A percentile compares a stretch with the other conserved stretches of the same genome.
Conservation (phyloP, 2,113 vertebrate species). For the Dolichallabes microphthalmus region DNA sequence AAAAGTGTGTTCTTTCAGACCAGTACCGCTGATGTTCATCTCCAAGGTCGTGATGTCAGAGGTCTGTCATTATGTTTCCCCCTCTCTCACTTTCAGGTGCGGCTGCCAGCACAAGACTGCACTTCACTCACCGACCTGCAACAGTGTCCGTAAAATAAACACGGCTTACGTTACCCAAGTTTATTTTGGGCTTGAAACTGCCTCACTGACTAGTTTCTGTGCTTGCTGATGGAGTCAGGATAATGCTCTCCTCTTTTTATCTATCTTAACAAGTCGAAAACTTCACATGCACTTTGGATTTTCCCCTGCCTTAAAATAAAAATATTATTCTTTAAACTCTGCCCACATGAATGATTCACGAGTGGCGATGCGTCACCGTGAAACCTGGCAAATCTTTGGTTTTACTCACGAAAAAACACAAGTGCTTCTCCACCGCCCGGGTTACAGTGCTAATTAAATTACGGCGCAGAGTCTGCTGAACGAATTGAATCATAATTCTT, state of each 20-base stretch:
- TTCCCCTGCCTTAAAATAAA: slow-evolving; percentile 7
- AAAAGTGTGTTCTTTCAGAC: not conserved
- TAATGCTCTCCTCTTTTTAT: slow-evolving; percentile 29
- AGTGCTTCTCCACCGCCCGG: not conserved
- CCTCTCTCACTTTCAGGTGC: slow-evolving; percentile 1
- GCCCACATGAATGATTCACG: slow-evolving; percentile 46
- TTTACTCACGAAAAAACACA: slow-evolving; percentile 8
- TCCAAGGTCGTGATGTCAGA: slow-evolving; percentile 34
- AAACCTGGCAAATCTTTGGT: slow-evolving; percentile 2
- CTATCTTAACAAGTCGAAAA: slow-evolving; percentile 8
- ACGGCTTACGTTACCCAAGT: slow-evolving; percentile 38
- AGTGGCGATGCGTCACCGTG: not conserved
- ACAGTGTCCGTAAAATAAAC: slow-evolving; percentile 43
- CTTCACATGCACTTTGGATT: not conserved
- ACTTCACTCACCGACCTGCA: slow-evolving; percentile 26
- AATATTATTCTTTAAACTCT: slow-evolving; percentile 44
- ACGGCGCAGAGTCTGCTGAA: slow-evolving; percentile 34
- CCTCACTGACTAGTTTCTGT: slow-evolving; percentile 46
- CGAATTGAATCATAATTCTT: slow-evolving; percentile 47
- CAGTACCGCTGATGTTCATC: slow-evolving; percentile 6
- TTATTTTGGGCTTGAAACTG: slow-evolving; percentile 51
- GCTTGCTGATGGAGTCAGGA: slow-evolving; percentile 36
- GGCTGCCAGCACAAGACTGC: not conserved
- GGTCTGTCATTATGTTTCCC: slow-evolving; percentile 25
- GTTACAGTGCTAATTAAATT: slow-evolving; percentile 43